A percentile compares a stretch with the other conserved stretches of the same genome.
Conservation (phyloP, 2,113 vertebrate species). For the Pelecanoides urinatrix region DNA sequence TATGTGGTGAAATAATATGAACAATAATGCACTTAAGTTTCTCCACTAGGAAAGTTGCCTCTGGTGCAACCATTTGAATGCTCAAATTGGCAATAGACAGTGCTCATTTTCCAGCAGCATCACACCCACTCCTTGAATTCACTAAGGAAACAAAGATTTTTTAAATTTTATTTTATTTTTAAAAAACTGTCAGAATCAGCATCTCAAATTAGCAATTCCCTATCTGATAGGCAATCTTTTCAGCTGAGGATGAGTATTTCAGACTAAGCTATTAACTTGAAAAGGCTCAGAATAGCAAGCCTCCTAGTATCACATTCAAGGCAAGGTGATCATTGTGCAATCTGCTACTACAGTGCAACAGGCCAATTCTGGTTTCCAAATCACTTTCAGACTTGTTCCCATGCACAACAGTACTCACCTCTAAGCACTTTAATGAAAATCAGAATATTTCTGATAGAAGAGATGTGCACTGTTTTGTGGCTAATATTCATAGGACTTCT, state of each 20-base stretch:
- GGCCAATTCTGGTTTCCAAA: neutral
- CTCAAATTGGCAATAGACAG: neutral
- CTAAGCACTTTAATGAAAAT: neutral
- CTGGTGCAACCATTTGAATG: neutral
- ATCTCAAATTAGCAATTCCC: neutral
- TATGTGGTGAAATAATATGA: neutral
- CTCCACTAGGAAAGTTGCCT: neutral
- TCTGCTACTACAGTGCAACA: neutral
- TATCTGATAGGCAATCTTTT: neutral
- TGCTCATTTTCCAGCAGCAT: neutral
- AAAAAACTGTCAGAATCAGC: neutral
- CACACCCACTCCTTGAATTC: neutral
- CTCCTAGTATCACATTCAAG: neutral
- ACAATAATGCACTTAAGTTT: neutral
- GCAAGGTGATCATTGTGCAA: accelerated
- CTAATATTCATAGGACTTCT: neutral
- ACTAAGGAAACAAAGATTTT: neutral
- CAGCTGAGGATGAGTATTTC: neutral
- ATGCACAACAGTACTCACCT: neutral
- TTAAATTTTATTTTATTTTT: too few species aligned
- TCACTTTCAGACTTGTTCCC: neutral
- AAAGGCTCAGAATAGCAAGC: neutral
- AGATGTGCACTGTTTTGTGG: neutral
- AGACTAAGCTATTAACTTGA: neutral
- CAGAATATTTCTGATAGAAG: neutral